Conservation (phyloP, 1,140 invertebrate genomes). For the Zaprionus gabonicus region DNA sequence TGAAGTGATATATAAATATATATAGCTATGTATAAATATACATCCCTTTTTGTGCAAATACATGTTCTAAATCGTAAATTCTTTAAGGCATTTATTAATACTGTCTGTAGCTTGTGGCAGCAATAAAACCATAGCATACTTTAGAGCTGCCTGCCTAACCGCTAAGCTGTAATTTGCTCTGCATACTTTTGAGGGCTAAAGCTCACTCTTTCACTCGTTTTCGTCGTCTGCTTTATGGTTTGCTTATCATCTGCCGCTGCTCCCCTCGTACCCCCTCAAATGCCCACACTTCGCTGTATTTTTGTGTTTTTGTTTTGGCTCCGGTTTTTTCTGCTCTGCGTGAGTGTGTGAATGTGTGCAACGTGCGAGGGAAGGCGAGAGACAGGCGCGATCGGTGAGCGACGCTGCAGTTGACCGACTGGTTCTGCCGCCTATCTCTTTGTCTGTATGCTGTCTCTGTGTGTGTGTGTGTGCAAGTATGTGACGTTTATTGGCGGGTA, state of each 20-base stretch:
- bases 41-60: too few species aligned
- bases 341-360: constrained; percentile 13
- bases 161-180: neutral
- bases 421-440: constrained; percentile 45
- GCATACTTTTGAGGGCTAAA: constrained; percentile 39
- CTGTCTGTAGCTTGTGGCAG: neutral
- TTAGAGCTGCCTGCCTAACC: neutral
- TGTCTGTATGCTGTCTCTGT: constrained; percentile 3
- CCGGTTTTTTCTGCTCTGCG: constrained; percentile 51
- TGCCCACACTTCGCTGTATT: constrained; percentile 52
- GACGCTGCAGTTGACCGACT: constrained; percentile 60
- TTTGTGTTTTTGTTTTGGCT: constrained; percentile 77
- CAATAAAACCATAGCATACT: constrained; percentile 16
- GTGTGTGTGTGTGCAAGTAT: constrained; percentile 23
- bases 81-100: too few species aligned
- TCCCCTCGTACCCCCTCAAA: neutral
- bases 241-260: constrained; percentile 30
- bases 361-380: neutral
- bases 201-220: constrained; percentile 25
- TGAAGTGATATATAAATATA: too few species aligned
- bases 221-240: constrained; percentile 29
- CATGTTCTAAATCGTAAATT: too few species aligned
- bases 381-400: constrained; percentile 17
- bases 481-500: constrained; percentile 32
- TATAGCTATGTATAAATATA: too few species aligned